Conservation (phyloP, 2,888 invertebrate genomes). For the Proisotoma minuta region DNA sequence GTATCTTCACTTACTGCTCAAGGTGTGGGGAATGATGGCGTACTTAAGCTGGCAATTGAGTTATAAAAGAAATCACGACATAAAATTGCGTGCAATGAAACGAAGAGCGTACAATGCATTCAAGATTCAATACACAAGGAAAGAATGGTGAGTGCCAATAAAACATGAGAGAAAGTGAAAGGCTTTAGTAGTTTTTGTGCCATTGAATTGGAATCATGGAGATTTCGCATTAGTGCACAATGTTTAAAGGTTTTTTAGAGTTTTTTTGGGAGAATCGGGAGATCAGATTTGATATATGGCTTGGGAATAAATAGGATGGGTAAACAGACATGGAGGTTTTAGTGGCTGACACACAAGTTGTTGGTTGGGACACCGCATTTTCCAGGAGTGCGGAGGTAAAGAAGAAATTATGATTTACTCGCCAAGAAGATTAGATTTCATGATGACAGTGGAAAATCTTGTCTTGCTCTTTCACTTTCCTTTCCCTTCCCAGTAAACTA, state of each 20-base stretch:
- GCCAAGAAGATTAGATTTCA: not conserved
- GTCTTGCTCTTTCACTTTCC: not conserved
- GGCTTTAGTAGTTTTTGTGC: too few relatives aligned
- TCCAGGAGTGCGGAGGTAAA: too few relatives aligned
- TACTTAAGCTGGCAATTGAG: constrained; percentile 2
- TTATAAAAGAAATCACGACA: constrained; percentile 4
- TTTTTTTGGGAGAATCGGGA: too few relatives aligned
- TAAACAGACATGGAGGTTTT: too few relatives aligned
- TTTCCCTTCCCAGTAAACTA: not conserved
- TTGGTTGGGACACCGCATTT: too few relatives aligned
- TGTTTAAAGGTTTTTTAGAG: too few relatives aligned
- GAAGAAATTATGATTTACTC: constrained; percentile 4
- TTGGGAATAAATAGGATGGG: not conserved
- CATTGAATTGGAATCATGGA: too few relatives aligned
- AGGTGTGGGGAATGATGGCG: not conserved
- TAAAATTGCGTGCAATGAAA: constrained; percentile 6
- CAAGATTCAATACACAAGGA: constrained; percentile 4
- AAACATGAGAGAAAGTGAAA: not conserved
- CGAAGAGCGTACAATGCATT: constrained; percentile 3
- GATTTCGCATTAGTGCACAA: too few relatives aligned
- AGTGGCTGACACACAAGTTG: too few relatives aligned
- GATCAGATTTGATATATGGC: not conserved
- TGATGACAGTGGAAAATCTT: constrained; percentile 5
- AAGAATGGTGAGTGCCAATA: not conserved
- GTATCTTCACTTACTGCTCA: not conserved